Percentiles rank a stretch among this genome's conserved stretches.
Conservation (phyloP, 2,113 vertebrate species). For the Plecotus auritus region DNA sequence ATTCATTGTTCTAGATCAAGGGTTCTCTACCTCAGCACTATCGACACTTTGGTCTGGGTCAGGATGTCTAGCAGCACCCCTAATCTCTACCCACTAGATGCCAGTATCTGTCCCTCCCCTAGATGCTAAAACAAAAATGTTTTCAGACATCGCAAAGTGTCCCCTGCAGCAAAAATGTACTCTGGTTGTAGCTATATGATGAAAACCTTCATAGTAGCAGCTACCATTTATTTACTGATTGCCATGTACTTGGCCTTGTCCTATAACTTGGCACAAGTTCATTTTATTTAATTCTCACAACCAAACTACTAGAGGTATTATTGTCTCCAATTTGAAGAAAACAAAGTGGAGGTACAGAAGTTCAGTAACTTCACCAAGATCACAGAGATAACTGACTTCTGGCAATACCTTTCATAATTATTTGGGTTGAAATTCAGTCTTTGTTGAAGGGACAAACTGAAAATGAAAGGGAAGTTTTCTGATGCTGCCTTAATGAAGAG, state of each 20-base stretch:
- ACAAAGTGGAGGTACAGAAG: neutral
- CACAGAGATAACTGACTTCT: neutral
- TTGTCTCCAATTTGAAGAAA: neutral
- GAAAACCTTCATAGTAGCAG: neutral
- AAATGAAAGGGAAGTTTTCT: neutral
- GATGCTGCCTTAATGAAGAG: neutral
- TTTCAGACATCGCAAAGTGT: neutral
- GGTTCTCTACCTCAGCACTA: neutral
- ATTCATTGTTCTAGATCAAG: neutral
- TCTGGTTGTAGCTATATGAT: neutral
- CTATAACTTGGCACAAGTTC: neutral
- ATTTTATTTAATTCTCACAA: neutral
- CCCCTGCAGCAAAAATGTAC: neutral
- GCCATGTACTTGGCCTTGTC: neutral
- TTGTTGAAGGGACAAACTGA: neutral
- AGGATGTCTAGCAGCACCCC: neutral
- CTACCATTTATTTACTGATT: neutral
- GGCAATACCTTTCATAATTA: neutral
- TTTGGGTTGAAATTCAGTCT: constrained; percentile 4
- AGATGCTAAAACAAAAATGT: neutral
- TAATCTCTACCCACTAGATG: neutral
- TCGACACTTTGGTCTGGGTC: neutral
- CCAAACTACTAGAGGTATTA: neutral
- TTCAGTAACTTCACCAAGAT: neutral
- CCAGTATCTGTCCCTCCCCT: neutral